These are phyloP conservation scores for Pammene fasciana DNA, from an alignment of 2,888 invertebrate genomes.

Conservation along the genomic window DNA sequence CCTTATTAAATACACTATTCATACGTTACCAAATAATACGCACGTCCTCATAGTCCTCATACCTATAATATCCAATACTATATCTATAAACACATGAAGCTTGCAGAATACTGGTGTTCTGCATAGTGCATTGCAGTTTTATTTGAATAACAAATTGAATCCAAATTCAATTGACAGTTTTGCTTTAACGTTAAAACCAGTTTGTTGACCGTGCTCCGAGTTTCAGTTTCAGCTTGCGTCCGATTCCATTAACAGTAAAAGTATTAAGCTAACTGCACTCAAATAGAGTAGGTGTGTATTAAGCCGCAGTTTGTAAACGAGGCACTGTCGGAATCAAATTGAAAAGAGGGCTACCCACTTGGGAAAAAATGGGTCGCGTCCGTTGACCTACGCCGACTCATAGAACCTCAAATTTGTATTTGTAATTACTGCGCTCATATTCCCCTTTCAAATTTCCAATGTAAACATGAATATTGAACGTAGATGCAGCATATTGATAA, in stretches of 20 bases:
- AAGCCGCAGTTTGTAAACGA: conserved; percentile 43
- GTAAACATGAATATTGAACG: conserved; percentile 58
- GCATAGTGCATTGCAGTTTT: conserved; percentile 5
- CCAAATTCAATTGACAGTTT: conserved; percentile 12
- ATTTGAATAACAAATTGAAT: conserved; percentile 25
- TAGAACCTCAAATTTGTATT: conserved; percentile 42
- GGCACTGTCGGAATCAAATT: conserved; percentile 67
- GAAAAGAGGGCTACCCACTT: conserved; percentile 63
- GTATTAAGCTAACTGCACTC: conserved; percentile 24
- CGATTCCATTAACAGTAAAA: conserved; percentile 19
- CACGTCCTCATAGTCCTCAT: neutral
- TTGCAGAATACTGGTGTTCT: neutral
- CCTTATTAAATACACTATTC: conserved; percentile 7
- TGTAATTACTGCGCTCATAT: conserved; percentile 32
- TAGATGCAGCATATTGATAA: conserved; percentile 70
- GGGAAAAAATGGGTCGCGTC: conserved; percentile 74
- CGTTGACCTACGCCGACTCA: conserved; percentile 63
- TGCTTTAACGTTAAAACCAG: conserved; percentile 22
- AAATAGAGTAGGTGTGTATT: conserved; percentile 25
- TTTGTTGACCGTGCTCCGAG: conserved; percentile 14
- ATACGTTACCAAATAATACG: neutral
- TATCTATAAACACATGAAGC: no score
- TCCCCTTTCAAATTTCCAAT: conserved; percentile 43
- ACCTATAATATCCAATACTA: no score
- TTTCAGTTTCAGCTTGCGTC: conserved; percentile 12